Evolutionary conservation across 2,797 vertebrate species (phyloP).

Genomic region (Podarcis lilfordi): DNA sequence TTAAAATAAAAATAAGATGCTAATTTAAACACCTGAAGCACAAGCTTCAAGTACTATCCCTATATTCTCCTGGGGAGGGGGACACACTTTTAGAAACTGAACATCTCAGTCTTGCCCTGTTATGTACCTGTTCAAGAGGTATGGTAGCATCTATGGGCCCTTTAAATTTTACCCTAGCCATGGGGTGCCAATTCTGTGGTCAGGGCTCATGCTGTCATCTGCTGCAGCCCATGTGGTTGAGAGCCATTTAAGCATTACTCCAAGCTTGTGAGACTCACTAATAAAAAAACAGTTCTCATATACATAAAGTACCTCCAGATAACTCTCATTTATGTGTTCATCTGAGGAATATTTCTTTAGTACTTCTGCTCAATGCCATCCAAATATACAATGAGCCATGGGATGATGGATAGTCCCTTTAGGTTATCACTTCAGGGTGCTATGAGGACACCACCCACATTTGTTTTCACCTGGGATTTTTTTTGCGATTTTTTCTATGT

Average conservation of each 20-base stretch:
- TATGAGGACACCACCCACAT: too few relatives aligned
- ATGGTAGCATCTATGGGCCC: background rate
- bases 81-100: background rate
- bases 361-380: background rate
- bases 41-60: background rate
- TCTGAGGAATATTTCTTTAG: background rate
- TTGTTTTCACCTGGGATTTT: too few relatives aligned
- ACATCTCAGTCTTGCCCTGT: background rate
- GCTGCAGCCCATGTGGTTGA: background rate
- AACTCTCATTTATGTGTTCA: background rate
- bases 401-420: too few relatives aligned
- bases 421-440: too few relatives aligned
- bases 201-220: background rate
- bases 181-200: background rate
- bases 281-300: background rate
- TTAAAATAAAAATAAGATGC: conserved; percentile 26
- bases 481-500: too few relatives aligned
- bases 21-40: conserved; percentile 26
- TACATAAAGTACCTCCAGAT: background rate
- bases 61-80: background rate
- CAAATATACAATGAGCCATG: background rate
- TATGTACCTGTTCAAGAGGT: background rate
- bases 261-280: background rate
- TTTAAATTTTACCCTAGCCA: background rate
- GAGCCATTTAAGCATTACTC: background rate